A percentile compares a stretch with the other conserved stretches of the same genome.
Evolutionary conservation across 2,113 vertebrate species (phyloP).

Genomic region (Caranx melampygus): DNA sequence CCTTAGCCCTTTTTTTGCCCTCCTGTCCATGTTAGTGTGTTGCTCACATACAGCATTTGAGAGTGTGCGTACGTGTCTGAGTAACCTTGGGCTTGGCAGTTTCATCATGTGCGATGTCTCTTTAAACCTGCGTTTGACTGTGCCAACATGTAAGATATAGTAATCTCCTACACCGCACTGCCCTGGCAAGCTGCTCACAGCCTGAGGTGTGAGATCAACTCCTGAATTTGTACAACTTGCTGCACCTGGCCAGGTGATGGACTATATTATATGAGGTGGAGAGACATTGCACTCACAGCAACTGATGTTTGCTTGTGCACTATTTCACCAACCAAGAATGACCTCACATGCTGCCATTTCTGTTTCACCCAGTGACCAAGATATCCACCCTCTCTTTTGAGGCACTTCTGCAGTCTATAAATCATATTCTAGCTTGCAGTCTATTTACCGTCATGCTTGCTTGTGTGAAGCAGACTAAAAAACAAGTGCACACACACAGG

Average conservation of each 20-base stretch:
- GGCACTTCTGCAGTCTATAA: not conserved
- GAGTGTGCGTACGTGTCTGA: constrained; percentile 7
- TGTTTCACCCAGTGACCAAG: not conserved
- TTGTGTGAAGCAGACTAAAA: constrained; percentile 4
- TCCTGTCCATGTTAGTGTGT: not conserved
- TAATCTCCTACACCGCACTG: constrained; percentile 41
- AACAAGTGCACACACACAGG: constrained; percentile 39
- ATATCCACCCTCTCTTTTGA: not conserved
- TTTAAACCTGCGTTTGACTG: constrained; percentile 36
- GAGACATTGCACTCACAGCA: constrained; percentile 4
- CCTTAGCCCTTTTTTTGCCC: not conserved
- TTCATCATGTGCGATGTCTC: not conserved
- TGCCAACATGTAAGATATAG: constrained; percentile 14
- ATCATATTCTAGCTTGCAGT: not conserved
- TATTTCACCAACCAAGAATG: not conserved
- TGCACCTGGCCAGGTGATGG: constrained; percentile 58
- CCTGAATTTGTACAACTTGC: constrained; percentile 24
- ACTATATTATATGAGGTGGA: not conserved
- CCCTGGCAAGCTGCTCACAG: constrained; percentile 28
- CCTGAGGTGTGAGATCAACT: constrained; percentile 27
- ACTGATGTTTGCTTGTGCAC: not conserved
- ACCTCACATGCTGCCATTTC: not conserved
- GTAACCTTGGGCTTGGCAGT: constrained; percentile 16
- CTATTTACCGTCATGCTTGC: constrained; percentile 1
- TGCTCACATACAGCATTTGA: too few relatives aligned